Evolutionary conservation across 2,888 invertebrate species (phyloP), one percentile per base, ranked within the genome.

Genomic region (Napeogenes sylphis): DNA sequence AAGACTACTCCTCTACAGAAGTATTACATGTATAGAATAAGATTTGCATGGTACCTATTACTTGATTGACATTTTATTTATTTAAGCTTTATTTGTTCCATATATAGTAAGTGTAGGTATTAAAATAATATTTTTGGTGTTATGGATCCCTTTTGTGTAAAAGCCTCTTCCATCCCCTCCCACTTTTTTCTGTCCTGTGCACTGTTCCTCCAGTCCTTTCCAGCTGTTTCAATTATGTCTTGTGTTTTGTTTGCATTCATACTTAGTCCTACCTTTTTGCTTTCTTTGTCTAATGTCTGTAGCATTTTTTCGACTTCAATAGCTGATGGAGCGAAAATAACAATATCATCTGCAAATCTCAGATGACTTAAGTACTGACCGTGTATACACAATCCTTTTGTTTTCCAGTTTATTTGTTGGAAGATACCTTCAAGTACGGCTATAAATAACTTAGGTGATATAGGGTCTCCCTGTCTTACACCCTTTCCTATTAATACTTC

Each of bases 151-250:
- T 53, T 33, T 45, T 33, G 55, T 33, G 55, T 63, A 59, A 51
- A 64, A 64, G 65, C 67, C 66, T 67, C 66, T 64, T 68, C 63
- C 59, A 68, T 45, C 4, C 38, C 42, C 42, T 59, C 54, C 66
- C 64, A 70, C 12, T 54, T 45, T 3, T 66, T 56, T 53, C 68
- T 56, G 38, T 65, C 56, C 45, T 45, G 35, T 47, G 67, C 63
- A 51, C 58, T 45, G 54, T 51, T n/a, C 4, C 13, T 58, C 60
- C 67, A 66, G 12, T 54, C 13, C 12, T 45, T 59, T 5, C 63
- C 66, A 13, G 61, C 64, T 21, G 56, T n/a, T 33, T 5, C 32
- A 46, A 14, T 62, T n/a, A 65, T 61, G 10, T 66, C 63, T 13
- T 51, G 4, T 6, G 14, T 51, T 13, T 51, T 51, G 51, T 4